phyloP scores from a whole-genome alignment of 2,888 invertebrate genomes.

The Aspidiotus rigidus region DNA sequence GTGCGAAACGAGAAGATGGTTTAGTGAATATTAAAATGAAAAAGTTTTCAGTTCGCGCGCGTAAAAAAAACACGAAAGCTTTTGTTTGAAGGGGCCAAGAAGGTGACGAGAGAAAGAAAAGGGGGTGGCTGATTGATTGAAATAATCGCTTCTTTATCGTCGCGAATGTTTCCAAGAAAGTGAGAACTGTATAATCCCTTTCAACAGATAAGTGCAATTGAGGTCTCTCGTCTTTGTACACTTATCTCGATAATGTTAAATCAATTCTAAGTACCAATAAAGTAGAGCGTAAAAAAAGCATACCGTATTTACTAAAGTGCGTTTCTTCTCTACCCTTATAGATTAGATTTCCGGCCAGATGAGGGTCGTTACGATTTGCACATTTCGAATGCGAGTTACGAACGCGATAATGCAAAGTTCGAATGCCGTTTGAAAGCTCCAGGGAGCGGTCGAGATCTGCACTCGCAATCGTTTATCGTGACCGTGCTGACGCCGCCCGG shows the following conservation, averaged over 20 bases:
- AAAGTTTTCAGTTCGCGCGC: too few relatives aligned
- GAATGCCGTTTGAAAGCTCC: slow-evolving; percentile 79
- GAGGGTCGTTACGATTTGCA: slow-evolving; percentile 80
- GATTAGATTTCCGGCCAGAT: slow-evolving; percentile 66
- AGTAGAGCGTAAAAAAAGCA: not conserved
- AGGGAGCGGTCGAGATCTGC: slow-evolving; percentile 72
- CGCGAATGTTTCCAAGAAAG: too few relatives aligned
- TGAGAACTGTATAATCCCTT: too few relatives aligned
- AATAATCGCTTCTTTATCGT: too few relatives aligned
- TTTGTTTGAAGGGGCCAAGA: too few relatives aligned
- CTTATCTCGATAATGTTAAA: not conserved
- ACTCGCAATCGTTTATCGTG: slow-evolving; percentile 61
- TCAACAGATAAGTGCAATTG: too few relatives aligned
- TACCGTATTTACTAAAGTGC: not conserved
- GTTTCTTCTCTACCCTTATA: slow-evolving; percentile 42
- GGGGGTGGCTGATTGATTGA: too few relatives aligned
- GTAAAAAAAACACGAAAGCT: too few relatives aligned
- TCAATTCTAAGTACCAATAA: slow-evolving; percentile 1
- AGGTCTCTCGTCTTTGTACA: too few relatives aligned
- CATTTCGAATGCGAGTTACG: slow-evolving; percentile 81
- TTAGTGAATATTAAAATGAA: too few relatives aligned
- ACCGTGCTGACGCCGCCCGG: slow-evolving; percentile 79
- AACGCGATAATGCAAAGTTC: slow-evolving; percentile 81
- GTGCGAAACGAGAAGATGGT: too few relatives aligned
- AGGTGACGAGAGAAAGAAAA: too few relatives aligned